Percentiles rank a stretch among this genome's conserved stretches.
These are phyloP conservation scores for Agriotes lineatus DNA, from an alignment of 2,888 invertebrate species.

Conservation along the genomic window DNA sequence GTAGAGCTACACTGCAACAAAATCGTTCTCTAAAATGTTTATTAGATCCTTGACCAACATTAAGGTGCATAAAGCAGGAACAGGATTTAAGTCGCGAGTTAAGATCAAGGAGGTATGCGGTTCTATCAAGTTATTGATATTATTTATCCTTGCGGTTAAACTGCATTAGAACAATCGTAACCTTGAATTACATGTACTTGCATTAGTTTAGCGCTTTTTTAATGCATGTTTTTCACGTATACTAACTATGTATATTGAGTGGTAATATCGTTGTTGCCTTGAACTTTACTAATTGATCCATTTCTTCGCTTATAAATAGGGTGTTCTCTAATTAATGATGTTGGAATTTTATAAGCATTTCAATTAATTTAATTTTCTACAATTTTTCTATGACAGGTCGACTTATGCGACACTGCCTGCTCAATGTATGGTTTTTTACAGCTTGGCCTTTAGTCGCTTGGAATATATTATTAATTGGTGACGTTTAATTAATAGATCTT, in stretches of 20 bases:
- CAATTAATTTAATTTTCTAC: constrained; percentile 6
- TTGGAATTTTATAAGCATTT: constrained; percentile 13
- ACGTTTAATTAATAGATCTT: too few relatives aligned
- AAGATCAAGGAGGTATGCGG: constrained; percentile 52
- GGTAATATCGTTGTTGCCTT: constrained; percentile 55
- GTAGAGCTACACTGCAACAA: constrained; percentile 23
- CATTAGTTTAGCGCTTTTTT: constrained; percentile 45
- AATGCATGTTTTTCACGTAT: constrained; percentile 45
- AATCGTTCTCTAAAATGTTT: constrained; percentile 36
- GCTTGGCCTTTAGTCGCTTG: background rate
- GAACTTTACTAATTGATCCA: constrained; percentile 56
- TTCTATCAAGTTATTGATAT: constrained; percentile 47
- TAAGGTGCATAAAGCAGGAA: constrained; percentile 52
- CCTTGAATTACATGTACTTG: constrained; percentile 52
- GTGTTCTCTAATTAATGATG: constrained; percentile 9
- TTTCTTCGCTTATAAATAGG: constrained; percentile 38
- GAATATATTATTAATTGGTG: too few relatives aligned
- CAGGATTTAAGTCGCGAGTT: constrained; percentile 52
- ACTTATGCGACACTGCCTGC: background rate
- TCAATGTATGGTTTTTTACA: too few relatives aligned
- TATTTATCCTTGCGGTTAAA: constrained; percentile 55
- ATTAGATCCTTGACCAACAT: constrained; percentile 52
- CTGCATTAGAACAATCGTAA: constrained; percentile 53
- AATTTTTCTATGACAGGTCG: background rate
- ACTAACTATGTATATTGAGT: constrained; percentile 50